phyloP scores from a whole-genome alignment of 2,888 invertebrate genomes.

The Hylaea fasciaria region DNA sequence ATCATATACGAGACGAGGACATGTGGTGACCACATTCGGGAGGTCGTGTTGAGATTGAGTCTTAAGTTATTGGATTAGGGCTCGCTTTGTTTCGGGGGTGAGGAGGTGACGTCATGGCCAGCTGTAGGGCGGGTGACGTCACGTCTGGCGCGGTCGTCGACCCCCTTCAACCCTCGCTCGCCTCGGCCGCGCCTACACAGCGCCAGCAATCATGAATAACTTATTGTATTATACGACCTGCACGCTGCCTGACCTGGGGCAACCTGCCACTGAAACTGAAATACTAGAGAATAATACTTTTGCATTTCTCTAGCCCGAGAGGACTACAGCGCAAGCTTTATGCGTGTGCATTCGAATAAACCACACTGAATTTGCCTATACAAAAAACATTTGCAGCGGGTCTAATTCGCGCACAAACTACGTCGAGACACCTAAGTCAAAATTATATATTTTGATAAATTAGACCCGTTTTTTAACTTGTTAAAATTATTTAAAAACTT shows the following conservation, averaged over 20 bases:
- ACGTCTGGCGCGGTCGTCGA: conserved; percentile 75
- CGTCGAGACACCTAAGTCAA: no score
- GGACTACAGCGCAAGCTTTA: neutral
- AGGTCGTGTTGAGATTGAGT: conserved; percentile 63
- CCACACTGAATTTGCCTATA: neutral
- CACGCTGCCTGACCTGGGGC: conserved; percentile 75
- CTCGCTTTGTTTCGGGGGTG: conserved; percentile 55
- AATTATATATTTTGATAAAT: no score
- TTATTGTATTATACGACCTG: conserved; percentile 66
- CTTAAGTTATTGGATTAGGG: conserved; percentile 65
- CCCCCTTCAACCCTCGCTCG: conserved; percentile 66
- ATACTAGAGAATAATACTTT: conserved; percentile 28
- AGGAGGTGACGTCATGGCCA: conserved; percentile 78
- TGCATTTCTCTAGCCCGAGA: neutral
- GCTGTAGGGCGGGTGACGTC: conserved; percentile 84
- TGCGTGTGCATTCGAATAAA: conserved; percentile 2
- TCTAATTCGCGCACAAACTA: no score
- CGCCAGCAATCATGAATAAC: conserved; percentile 74
- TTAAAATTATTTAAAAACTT: neutral
- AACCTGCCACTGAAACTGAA: conserved; percentile 65
- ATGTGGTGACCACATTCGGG: conserved; percentile 69
- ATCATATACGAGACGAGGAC: conserved; percentile 64
- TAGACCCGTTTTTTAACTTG: no score
- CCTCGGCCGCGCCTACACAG: conserved; percentile 58
- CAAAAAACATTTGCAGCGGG: neutral